A percentile compares a stretch with the other conserved stretches of the same genome.
Conservation (phyloP, 2,888 invertebrate genomes). For the Apamea sordens region DNA sequence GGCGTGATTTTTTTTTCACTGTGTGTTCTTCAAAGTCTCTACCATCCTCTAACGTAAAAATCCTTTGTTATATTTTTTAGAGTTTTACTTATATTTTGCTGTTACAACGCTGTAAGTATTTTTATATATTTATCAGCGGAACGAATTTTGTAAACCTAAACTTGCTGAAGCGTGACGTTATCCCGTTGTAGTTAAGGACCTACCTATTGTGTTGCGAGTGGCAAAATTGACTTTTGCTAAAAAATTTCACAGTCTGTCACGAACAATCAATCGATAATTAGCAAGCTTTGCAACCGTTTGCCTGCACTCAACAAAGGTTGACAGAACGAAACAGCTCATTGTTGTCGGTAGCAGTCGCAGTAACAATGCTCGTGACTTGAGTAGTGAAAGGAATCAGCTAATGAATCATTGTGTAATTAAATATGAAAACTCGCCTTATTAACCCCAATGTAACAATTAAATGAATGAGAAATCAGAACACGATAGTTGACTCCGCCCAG, state of each 20-base stretch:
- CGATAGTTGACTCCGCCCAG: conserved; percentile 66
- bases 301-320: conserved; percentile 54
- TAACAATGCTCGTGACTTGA: conserved; percentile 71
- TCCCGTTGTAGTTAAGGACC: conserved; percentile 17
- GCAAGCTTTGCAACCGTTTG: conserved; percentile 53
- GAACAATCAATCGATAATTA: conserved; percentile 54
- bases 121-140: conserved; percentile 25
- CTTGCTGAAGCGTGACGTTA: conserved; percentile 12
- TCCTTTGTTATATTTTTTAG: conserved; percentile 21
- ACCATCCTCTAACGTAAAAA: background rate
- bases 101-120: background rate
- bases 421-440: conserved; percentile 81
- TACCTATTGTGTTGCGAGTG: conserved; percentile 35
- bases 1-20: conserved; percentile 3
- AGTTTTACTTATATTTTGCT: conserved; percentile 6
- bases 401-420: conserved; percentile 81
- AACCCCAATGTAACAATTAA: conserved; percentile 81
- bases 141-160: conserved; percentile 24
- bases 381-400: conserved; percentile 82
- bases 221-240: conserved; percentile 37
- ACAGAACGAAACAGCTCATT: conserved; percentile 73
- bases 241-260: conserved; percentile 33
- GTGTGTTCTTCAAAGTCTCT: conserved; percentile 3
- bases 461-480: conserved; percentile 78
- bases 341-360: conserved; percentile 70